Evolutionary conservation across 2,888 invertebrate species (phyloP), one percentile per base, ranked within the genome.

Genomic region (Himalopsyche anomala): DNA sequence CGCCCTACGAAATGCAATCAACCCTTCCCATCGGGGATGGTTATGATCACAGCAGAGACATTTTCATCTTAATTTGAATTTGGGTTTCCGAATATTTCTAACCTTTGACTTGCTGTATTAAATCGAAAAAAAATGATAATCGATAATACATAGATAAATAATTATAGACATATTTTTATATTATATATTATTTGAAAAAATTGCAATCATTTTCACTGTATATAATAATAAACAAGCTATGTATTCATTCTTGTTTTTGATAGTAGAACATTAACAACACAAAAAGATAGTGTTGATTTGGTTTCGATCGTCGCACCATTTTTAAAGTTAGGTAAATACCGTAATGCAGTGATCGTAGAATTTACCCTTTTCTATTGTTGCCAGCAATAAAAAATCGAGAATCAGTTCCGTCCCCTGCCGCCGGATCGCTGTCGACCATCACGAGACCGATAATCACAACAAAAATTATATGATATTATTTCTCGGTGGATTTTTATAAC

Each of bases 401-500:
- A 87, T 86, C 86, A 86, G 84, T 88, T 89, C 87, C 89, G 82
- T 82, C 87, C 86, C 56, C 45, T 40, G 42, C 62, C 82, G 80
- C 83, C 85, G 55, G 38, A 74, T 74, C 12, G 74, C 74, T 36
- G 74, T 74, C 54, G 79, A 81, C 85, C 88, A 85, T 85, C 88
- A 87, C 87, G 84, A 82, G 87, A 86, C 88, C 87, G 87, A 89
- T 89, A 88, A 87, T 89, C 88, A 89, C 86, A 88, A 89, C 88
- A 89, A 86, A 88, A 88, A 88, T 88, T 88, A 88, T 87, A 89
- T 74, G 36, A 74, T 74, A 74, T 36, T 85, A 87, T 89, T 88
- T 88, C 87, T 87, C 88, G 90, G 90, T 90, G 80, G 83, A 87
- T 86, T 86, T 85, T 84, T 86, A 84, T 85, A 85, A 87, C 80